Evolutionary conservation across 2,888 invertebrate genomes (phyloP).

Genomic region (Sabellastarte sp.): DNA sequence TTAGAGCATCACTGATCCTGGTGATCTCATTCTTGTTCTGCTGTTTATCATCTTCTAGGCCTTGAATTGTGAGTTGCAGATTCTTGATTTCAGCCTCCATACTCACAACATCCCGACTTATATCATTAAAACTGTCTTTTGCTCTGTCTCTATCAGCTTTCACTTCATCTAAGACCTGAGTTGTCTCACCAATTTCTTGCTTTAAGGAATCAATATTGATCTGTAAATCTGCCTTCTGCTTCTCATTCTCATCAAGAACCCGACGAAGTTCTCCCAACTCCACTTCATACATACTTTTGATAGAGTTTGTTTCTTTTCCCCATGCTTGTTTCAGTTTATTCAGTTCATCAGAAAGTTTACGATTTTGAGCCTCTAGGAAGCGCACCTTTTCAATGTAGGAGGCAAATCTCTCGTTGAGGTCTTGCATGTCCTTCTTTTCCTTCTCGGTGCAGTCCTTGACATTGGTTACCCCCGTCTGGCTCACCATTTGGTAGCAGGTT

Average conservation of each 20-base stretch:
- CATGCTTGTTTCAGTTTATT: slow-evolving; percentile 42
- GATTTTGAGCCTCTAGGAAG: slow-evolving; percentile 58
- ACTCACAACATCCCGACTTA: no score
- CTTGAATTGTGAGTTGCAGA: slow-evolving; percentile 52
- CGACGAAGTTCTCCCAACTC: slow-evolving; percentile 60
- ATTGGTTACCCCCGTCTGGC: slow-evolving; percentile 50
- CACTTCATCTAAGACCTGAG: slow-evolving; percentile 29
- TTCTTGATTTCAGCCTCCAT: slow-evolving; percentile 61
- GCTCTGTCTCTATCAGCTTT: slow-evolving; percentile 47
- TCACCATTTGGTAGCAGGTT: slow-evolving; percentile 38
- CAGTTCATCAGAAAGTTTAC: slow-evolving; percentile 52
- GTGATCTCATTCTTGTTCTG: slow-evolving; percentile 57
- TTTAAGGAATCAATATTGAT: slow-evolving; percentile 57
- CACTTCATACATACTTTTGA: slow-evolving; percentile 59
- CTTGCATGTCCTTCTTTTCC: slow-evolving; percentile 63
- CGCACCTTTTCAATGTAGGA: slow-evolving; percentile 62
- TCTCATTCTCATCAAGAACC: slow-evolving; percentile 60
- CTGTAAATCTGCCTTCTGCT: slow-evolving; percentile 60
- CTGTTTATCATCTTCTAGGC: slow-evolving; percentile 46
- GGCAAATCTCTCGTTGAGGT: slow-evolving; percentile 62
- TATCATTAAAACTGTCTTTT: slow-evolving; percentile 56
- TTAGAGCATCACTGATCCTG: slow-evolving; percentile 49
- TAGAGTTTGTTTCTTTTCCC: slow-evolving; percentile 40
- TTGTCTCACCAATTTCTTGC: slow-evolving; percentile 55
- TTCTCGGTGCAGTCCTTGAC: slow-evolving; percentile 58